phyloP scores from a whole-genome alignment of 1,140 invertebrate genomes.

The Ptiloglossa arizonensis region DNA sequence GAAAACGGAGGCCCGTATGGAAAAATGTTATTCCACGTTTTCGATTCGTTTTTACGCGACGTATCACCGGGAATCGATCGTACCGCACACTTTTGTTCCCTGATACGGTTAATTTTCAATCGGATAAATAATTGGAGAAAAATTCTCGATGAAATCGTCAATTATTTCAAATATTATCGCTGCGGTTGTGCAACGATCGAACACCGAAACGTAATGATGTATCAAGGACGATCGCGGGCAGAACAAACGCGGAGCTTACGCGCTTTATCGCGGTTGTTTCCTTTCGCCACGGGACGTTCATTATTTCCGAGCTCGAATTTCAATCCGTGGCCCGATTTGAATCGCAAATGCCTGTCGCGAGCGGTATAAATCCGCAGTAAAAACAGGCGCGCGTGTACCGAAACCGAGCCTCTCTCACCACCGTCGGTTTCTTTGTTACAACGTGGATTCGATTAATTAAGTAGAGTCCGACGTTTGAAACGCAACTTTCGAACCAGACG shows the following conservation, averaged over 20 bases:
- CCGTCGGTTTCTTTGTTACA: background rate
- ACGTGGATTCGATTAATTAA: background rate
- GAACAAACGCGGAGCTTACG: background rate
- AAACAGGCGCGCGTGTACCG: background rate
- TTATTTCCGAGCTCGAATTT: slow-evolving; percentile 2
- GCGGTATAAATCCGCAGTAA: no score
- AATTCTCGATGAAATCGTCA: no score
- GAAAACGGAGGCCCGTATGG: no score
- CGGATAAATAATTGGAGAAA: no score
- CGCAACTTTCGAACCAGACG: background rate
- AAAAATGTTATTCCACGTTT: no score
- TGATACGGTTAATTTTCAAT: no score
- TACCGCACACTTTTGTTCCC: no score
- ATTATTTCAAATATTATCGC: no score
- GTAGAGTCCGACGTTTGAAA: background rate
- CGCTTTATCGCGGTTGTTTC: background rate
- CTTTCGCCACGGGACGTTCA: background rate
- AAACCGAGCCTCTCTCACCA: background rate
- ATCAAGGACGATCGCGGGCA: background rate
- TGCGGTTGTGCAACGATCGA: no score
- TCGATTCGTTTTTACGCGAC: no score
- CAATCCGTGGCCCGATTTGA: background rate
- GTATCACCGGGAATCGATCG: no score
- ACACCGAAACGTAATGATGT: background rate
- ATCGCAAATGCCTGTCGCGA: slow-evolving; percentile 7